Evolutionary conservation across 1,140 invertebrate genomes (phyloP).

Genomic region (Melanaphis sacchari): DNA sequence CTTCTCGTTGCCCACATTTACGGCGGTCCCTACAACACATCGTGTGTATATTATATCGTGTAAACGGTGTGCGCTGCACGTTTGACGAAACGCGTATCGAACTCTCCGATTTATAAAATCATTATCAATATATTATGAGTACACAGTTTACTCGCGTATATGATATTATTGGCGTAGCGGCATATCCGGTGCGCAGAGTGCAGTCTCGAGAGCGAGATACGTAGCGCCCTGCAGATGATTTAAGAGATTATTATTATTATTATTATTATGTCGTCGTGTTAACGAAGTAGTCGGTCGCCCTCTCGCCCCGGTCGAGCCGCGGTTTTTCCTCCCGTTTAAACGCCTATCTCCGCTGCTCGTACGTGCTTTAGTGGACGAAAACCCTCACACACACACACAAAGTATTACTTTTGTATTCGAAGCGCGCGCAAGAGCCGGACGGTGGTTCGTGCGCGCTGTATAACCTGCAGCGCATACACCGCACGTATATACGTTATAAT

Average conservation of each 20-base stretch:
- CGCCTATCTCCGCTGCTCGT: neutral
- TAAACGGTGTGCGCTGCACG: too few relatives aligned
- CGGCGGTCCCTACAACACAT: too few relatives aligned
- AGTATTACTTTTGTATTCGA: too few relatives aligned
- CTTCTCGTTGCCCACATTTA: too few relatives aligned
- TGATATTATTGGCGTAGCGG: neutral
- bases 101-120: too few relatives aligned
- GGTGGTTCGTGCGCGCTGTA: slow-evolving; percentile 6
- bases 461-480: neutral
- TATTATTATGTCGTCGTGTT: neutral
- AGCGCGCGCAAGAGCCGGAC: neutral
- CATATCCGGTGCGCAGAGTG: neutral
- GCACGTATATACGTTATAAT: too few relatives aligned
- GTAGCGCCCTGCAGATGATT: neutral
- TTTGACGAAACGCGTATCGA: too few relatives aligned
- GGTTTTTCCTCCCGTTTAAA: neutral
- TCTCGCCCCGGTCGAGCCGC: neutral
- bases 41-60: too few relatives aligned
- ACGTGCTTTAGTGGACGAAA: slow-evolving; percentile 35
- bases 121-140: too few relatives aligned
- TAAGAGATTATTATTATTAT: neutral
- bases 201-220: neutral
- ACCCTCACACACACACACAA: neutral
- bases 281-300: neutral
- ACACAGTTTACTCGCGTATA: too few relatives aligned